Evolutionary conservation across 1,140 invertebrate species (phyloP), one percentile per base, ranked within the genome.

Genomic region (Lanistes nyassanus): DNA sequence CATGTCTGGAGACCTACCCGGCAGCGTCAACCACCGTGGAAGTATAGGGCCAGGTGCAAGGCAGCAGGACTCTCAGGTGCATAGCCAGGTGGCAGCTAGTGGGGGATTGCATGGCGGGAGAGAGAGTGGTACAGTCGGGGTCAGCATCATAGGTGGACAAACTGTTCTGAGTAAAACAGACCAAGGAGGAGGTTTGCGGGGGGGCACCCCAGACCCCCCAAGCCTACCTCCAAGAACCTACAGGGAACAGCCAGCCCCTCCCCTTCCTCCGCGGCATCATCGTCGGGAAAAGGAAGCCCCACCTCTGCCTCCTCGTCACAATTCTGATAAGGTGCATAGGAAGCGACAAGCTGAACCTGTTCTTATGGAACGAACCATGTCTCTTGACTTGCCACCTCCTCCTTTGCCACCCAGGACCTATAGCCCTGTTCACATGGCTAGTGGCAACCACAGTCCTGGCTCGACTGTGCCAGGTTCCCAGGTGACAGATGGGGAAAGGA

Each of bases 371-470:
- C 47, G 53, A 42, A 42, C 74, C 7, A 39, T 72, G 36, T 72
- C 64, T 13, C 58, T 64, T 36, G 74, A 76, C n/a, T 67, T 76
- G 23, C 76, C 76, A 16, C 84, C 84, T 16, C 84, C 86, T 75
- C 83, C 85, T 34, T 75, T 87, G 6, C 86, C 86, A 6, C 86
- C 86, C 9, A 69, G 86, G 65, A 87, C 84, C 23, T 87, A 87
- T 65, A 87, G 86, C 72, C 86, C 86, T 29, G 79, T 86, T 36
- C 78, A 72, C 23, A 68, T 76, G 37, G 51, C 69, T 9, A 51
- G 67, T 19, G 73, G 53, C 13, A 55, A 70, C 16, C 74, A 78
- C 37, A 76, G 64, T 36, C 42, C 60, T 1, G 75, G 75, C 58
- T 19, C 55, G 5, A 21, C 51, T 7, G n/a, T 72, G 31, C 70